Conservation (phyloP, 1,140 invertebrate species). For the Bombyx mori region ASM3026992v2 NC_085116.1:2166001-2166500, state of each 20-base stretch:
- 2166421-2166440: constrained; percentile 30
- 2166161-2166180: no score
- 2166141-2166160: no score
- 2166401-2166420: constrained; percentile 24
- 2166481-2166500: constrained; percentile 21
- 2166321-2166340: constrained; percentile 43
- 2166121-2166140: no score
- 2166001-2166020: no score
- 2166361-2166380: constrained; percentile 45
- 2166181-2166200: neutral
- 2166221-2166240: no score
- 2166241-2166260: neutral
- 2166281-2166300: constrained; percentile 21
- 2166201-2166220: neutral
- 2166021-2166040: no score
- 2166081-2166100: no score
- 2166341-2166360: constrained; percentile 49
- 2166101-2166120: no score
- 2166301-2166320: constrained; percentile 14
- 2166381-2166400: constrained; percentile 27
- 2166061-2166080: no score
- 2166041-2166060: no score
- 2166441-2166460: constrained; percentile 35
- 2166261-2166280: constrained; percentile 5
- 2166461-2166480: constrained; percentile 26